These are phyloP conservation scores for Halocynthia aurantium DNA, from an alignment of 23 tunicate genomes.

Conservation along the genomic window DNA sequence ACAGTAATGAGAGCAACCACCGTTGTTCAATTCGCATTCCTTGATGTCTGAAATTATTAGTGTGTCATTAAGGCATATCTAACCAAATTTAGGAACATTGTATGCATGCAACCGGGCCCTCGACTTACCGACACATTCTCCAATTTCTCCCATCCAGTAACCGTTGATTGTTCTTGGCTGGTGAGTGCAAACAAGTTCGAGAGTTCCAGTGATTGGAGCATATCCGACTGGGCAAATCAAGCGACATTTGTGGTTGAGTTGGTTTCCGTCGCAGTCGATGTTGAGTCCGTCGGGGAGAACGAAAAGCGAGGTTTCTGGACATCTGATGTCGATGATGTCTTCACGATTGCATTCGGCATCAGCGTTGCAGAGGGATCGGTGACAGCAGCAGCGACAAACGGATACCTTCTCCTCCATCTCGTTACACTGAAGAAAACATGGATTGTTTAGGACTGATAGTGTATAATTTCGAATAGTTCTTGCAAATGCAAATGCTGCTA, in stretches of 20 bases:
- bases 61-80: not conserved
- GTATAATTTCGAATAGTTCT: no score
- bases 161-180: constrained; percentile 68
- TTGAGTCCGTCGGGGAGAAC: constrained; percentile 28
- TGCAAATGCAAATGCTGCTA: no score
- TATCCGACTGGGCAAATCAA: constrained; percentile 75
- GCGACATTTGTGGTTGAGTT: constrained; percentile 62
- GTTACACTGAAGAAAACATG: constrained; percentile 37
- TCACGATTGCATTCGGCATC: constrained; percentile 56
- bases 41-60: constrained; percentile 58
- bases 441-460: not conserved
- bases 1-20: constrained; percentile 91
- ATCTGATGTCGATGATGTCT: constrained; percentile 50
- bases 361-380: constrained; percentile 53
- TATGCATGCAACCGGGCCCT: not conserved
- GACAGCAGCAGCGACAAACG: constrained; percentile 95
- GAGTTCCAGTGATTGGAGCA: constrained; percentile 40
- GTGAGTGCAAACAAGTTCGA: constrained; percentile 56
- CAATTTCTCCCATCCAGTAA: constrained; percentile 68
- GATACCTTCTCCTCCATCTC: constrained; percentile 24
- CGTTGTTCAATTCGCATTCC: constrained; percentile 88
- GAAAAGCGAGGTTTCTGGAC: constrained; percentile 53
- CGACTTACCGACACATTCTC: constrained; percentile 73
- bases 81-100: not conserved
- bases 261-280: constrained; percentile 51